Evolutionary conservation across 2,888 invertebrate species (phyloP).

Genomic region (Ametastegia equiseti): DNA sequence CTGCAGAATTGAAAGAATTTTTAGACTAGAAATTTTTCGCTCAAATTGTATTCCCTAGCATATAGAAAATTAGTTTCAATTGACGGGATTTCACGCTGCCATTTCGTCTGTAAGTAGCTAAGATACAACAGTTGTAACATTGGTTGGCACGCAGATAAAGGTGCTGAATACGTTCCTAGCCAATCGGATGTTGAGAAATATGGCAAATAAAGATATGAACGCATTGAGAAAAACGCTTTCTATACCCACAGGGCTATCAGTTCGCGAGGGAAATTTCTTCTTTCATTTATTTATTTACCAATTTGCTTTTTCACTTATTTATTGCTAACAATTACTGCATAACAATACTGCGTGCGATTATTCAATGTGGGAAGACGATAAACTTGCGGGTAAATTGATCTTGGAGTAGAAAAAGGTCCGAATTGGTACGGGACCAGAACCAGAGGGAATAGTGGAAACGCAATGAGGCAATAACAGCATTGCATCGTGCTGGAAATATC

Average conservation of each 20-base stretch:
- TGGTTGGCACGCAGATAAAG: too few relatives aligned
- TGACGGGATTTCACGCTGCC: too few relatives aligned
- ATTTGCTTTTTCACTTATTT: background rate
- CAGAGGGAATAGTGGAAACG: background rate
- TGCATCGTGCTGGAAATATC: conserved; percentile 13
- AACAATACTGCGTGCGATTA: background rate
- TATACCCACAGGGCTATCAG: background rate
- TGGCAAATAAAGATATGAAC: background rate
- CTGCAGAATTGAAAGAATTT: too few relatives aligned
- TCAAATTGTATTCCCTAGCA: too few relatives aligned
- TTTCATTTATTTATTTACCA: background rate
- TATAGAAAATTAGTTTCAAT: too few relatives aligned
- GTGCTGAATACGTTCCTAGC: background rate
- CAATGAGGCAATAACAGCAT: conserved; percentile 15
- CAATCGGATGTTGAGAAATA: background rate
- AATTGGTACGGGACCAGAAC: background rate
- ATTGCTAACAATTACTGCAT: background rate
- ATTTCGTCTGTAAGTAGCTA: too few relatives aligned
- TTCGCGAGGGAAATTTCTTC: background rate
- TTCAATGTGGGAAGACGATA: background rate
- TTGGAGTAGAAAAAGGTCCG: background rate
- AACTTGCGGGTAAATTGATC: background rate
- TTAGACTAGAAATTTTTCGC: too few relatives aligned
- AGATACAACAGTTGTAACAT: too few relatives aligned
- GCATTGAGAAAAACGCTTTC: background rate